Percentiles rank a stretch among this genome's conserved stretches.
Conservation (phyloP, 2,888 invertebrate genomes). For the Chalcis sispes region DNA sequence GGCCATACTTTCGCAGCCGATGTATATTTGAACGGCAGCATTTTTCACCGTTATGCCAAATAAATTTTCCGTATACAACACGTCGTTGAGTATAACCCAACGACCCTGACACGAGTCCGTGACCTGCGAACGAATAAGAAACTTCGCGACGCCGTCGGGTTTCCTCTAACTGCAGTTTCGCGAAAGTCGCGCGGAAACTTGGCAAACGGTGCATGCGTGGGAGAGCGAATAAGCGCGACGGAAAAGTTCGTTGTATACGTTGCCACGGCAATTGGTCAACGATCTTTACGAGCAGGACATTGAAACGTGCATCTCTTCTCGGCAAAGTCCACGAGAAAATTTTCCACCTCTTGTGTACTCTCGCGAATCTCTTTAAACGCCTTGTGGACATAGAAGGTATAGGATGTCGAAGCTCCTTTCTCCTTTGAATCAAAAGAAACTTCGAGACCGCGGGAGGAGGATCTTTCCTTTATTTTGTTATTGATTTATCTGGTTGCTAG, state of each 20-base stretch:
- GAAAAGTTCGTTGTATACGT: constrained; percentile 16
- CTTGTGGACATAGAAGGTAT: too few species aligned
- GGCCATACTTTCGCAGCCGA: too few species aligned
- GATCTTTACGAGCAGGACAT: background rate
- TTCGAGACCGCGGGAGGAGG: too few species aligned
- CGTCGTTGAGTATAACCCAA: too few species aligned
- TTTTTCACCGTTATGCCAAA: too few species aligned
- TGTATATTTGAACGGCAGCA: too few species aligned
- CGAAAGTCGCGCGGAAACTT: background rate
- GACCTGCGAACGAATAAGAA: background rate
- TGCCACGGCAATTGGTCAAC: constrained; percentile 1
- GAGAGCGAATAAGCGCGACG: background rate
- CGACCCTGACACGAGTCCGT: constrained; percentile 34
- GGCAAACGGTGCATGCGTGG: background rate
- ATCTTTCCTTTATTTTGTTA: too few species aligned
- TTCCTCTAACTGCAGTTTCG: background rate
- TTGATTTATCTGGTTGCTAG: too few species aligned
- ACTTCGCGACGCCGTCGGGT: background rate
- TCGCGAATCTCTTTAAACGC: too few species aligned
- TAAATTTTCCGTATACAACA: too few species aligned
- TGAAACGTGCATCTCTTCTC: background rate
- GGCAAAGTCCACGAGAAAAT: background rate
- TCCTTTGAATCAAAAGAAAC: too few species aligned
- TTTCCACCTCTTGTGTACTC: background rate
- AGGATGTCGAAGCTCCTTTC: too few species aligned